Evolutionary conservation across 2,888 invertebrate genomes (phyloP).

Genomic region (Ditula angustiorana): DNA sequence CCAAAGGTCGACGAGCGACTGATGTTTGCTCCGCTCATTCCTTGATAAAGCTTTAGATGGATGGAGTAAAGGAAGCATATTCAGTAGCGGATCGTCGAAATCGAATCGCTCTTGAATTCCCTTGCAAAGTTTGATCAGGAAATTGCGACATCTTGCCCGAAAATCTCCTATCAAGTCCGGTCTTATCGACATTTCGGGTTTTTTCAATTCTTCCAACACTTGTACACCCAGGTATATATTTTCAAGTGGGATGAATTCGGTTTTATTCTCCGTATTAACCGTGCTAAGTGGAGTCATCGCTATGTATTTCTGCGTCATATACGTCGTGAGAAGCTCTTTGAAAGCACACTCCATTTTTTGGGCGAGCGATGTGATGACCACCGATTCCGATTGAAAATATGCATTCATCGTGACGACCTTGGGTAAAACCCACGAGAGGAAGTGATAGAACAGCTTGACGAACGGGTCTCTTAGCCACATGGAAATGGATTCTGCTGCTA

Average conservation of each 20-base stretch:
- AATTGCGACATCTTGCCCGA: neutral
- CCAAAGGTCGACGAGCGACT: slow-evolving; percentile 3
- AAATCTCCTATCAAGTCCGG: too few relatives aligned
- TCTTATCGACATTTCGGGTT: too few relatives aligned
- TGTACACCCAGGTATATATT: too few relatives aligned
- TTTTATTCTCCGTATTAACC: too few relatives aligned
- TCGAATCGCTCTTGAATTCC: slow-evolving; percentile 1
- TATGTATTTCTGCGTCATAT: slow-evolving; percentile 1
- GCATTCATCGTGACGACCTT: too few relatives aligned
- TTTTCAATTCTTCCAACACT: too few relatives aligned
- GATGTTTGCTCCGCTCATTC: slow-evolving; percentile 1
- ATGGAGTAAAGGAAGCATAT: neutral
- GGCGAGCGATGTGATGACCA: neutral
- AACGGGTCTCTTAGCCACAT: too few relatives aligned
- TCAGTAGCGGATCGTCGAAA: neutral
- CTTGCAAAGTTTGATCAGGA: neutral
- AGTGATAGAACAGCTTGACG: too few relatives aligned
- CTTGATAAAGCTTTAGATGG: slow-evolving; percentile 5
- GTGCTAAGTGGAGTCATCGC: neutral
- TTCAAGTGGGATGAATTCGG: too few relatives aligned
- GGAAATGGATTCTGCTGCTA: too few relatives aligned
- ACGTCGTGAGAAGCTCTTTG: neutral
- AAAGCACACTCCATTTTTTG: neutral
- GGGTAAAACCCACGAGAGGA: too few relatives aligned
- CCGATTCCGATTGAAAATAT: neutral